Percentiles rank a stretch among this genome's conserved stretches.
Conservation (phyloP, 2,113 vertebrate genomes). For the Cyanoderma ruficeps region DNA sequence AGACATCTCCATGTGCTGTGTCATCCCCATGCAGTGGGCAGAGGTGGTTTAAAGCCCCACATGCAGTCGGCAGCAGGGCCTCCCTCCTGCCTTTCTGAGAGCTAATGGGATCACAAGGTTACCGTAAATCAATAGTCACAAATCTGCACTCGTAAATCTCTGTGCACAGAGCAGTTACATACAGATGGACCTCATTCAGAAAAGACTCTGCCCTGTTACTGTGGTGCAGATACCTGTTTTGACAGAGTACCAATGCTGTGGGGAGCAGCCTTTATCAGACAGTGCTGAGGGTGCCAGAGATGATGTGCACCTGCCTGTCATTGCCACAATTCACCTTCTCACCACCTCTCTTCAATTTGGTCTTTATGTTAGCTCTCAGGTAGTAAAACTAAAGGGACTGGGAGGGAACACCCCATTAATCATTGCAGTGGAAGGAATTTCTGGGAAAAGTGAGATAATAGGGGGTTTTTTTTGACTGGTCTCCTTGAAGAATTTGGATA, state of each 20-base stretch:
- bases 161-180: not conserved
- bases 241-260: not conserved
- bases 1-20: not conserved
- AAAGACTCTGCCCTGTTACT: not conserved
- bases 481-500: not conserved
- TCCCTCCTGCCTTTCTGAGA: not conserved
- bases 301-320: not conserved
- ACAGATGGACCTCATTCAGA: not conserved
- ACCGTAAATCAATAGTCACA: not conserved
- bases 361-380: not conserved
- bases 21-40: not conserved
- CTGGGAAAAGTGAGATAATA: not conserved
- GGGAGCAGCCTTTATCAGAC: not conserved
- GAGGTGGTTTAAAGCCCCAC: not conserved
- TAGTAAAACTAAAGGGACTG: not conserved
- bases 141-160: not conserved
- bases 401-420: not conserved
- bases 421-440: not conserved
- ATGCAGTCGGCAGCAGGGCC: rapidly evolving
- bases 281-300: not conserved
- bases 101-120: not conserved
- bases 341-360: not conserved
- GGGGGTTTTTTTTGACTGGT: not conserved
- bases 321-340: too few species aligned
- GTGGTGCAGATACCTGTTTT: not conserved